These are phyloP conservation scores for Oreochromis tanganicae DNA, from an alignment of 2,113 vertebrate species.

Conservation along the genomic window DNA sequence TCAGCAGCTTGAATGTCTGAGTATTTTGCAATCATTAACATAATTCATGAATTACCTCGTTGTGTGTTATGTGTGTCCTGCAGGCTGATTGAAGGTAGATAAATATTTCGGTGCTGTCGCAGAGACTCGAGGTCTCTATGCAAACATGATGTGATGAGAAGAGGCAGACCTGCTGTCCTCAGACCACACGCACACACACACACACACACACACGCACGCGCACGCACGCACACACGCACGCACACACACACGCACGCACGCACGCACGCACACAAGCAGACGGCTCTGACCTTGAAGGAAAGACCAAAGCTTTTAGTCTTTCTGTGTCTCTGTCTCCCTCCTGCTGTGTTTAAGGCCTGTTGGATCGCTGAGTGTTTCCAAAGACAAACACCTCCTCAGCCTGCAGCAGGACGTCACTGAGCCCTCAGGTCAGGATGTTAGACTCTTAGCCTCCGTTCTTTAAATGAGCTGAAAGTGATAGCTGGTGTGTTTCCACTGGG, in stretches of 20 bases:
- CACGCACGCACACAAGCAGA: too few species aligned
- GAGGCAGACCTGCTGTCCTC: background rate
- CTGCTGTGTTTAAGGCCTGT: background rate
- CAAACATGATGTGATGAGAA: background rate
- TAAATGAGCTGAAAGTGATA: background rate
- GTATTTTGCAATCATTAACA: background rate
- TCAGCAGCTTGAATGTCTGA: background rate
- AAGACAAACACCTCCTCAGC: background rate
- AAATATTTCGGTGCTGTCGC: accelerated
- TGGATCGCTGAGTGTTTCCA: background rate
- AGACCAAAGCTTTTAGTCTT: background rate
- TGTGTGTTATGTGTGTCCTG: background rate
- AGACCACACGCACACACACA: background rate
- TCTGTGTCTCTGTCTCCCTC: background rate
- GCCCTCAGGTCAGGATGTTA: background rate
- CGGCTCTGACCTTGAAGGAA: background rate
- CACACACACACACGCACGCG: background rate
- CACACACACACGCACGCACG: background rate
- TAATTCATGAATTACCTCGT: background rate
- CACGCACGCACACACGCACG: background rate
- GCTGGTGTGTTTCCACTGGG: background rate
- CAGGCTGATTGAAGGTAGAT: background rate
- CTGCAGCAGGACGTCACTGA: background rate
- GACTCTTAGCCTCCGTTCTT: background rate
- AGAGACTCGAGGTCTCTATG: background rate